Conservation (phyloP, 2,888 invertebrate species). For the Rotaria socialis region DNA sequence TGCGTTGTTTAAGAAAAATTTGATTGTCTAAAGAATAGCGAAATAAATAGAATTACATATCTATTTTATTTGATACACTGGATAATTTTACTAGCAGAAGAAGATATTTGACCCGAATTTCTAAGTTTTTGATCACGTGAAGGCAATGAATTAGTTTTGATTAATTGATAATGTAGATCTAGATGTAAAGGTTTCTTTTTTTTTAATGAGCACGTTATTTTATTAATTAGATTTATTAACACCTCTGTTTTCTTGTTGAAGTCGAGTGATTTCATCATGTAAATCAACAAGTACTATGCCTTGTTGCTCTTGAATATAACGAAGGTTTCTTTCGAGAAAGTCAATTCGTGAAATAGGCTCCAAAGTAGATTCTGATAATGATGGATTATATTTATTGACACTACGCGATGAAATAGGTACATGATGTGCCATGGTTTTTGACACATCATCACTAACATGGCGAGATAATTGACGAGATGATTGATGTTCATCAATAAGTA, state of each 20-base stretch:
- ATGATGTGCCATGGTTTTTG: background rate
- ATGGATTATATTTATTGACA: too few species aligned
- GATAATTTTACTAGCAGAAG: background rate
- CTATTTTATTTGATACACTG: background rate
- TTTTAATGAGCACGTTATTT: too few species aligned
- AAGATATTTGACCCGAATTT: background rate
- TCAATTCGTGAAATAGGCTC: background rate
- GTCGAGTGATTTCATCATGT: background rate
- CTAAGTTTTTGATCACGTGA: too few species aligned
- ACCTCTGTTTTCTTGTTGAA: constrained; percentile 17
- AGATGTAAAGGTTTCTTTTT: background rate
- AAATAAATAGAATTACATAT: too few species aligned
- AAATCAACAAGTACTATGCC: background rate
- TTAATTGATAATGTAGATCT: background rate
- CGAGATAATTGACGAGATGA: too few species aligned
- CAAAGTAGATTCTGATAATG: background rate
- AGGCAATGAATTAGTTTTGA: background rate
- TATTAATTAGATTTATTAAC: background rate
- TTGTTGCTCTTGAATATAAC: background rate
- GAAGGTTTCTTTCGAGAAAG: background rate
- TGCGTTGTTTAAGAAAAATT: constrained; percentile 2
- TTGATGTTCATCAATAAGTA: background rate
- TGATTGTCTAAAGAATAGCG: background rate
- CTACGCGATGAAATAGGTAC: too few species aligned
- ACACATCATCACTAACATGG: background rate